A percentile compares a stretch with the other conserved stretches of the same genome.
phyloP scores from a whole-genome alignment of 2,888 invertebrate genomes.

The Sinopyrophorus schimmeli region DNA sequence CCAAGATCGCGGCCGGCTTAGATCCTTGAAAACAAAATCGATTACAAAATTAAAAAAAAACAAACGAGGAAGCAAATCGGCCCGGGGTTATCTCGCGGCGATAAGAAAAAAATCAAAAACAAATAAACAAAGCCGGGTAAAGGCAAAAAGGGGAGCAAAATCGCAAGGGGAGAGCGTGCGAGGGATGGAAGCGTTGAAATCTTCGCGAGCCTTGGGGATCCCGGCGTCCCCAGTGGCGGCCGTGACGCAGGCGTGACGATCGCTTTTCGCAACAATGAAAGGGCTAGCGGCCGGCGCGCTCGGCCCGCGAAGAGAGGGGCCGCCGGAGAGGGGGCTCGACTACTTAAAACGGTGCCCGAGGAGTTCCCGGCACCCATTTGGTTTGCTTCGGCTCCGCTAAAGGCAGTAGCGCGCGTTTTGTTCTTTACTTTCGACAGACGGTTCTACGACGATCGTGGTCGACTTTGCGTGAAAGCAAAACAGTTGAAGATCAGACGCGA shows the following conservation, averaged over 20 bases:
- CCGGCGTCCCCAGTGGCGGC: constrained; percentile 51
- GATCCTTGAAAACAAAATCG: no score
- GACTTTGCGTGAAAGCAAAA: no score
- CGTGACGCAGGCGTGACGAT: constrained; percentile 66
- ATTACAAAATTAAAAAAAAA: no score
- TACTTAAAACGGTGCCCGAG: constrained; percentile 52
- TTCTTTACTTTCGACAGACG: constrained; percentile 50
- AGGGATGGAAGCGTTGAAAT: constrained; percentile 31
- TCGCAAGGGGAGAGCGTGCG: constrained; percentile 7
- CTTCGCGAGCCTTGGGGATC: constrained; percentile 48
- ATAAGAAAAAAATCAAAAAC: no score
- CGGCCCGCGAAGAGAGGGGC: no score
- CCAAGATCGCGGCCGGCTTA: no score
- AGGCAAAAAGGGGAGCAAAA: neutral
- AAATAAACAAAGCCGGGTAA: no score
- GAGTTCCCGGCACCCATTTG: constrained; percentile 47
- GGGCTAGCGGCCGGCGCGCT: constrained; percentile 58
- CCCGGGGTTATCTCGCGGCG: no score
- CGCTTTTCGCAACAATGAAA: constrained; percentile 54
- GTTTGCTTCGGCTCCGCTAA: constrained; percentile 50
- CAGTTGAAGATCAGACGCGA: no score
- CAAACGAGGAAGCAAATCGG: no score
- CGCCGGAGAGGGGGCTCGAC: constrained; percentile 49
- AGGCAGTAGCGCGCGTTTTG: constrained; percentile 46
- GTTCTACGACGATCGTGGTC: constrained; percentile 62